These are phyloP conservation scores for Drosophila pullipes DNA, from an alignment of 2,888 invertebrate species.

Conservation along the genomic window DNA sequence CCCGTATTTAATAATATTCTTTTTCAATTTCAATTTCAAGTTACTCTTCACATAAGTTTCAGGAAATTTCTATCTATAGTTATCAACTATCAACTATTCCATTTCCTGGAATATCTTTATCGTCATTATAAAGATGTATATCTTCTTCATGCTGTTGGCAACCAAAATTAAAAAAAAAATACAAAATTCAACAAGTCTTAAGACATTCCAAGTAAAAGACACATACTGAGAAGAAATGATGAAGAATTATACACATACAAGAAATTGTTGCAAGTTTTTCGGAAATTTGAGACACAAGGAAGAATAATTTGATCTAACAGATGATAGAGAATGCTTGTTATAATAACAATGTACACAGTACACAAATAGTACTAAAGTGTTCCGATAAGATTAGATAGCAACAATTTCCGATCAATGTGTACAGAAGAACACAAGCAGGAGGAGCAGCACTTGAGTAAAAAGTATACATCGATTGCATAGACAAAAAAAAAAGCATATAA, in stretches of 20 bases:
- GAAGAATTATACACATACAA: neutral
- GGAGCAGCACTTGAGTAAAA: too few relatives aligned
- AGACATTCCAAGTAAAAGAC: neutral
- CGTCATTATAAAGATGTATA: too few relatives aligned
- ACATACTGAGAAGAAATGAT: neutral
- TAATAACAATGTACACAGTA: neutral
- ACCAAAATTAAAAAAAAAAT: too few relatives aligned
- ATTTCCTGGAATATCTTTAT: neutral
- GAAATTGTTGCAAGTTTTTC: neutral
- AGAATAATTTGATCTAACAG: conserved; percentile 34
- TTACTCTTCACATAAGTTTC: neutral
- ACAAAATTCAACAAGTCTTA: neutral
- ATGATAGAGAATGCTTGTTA: conserved; percentile 46
- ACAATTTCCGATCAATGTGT: neutral
- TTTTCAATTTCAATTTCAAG: neutral
- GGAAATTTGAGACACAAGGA: neutral
- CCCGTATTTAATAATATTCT: neutral
- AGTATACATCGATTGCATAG: conserved; percentile 17
- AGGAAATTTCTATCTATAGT: neutral
- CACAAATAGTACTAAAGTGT: conserved; percentile 24
- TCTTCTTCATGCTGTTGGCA: too few relatives aligned
- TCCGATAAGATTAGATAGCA: conserved; percentile 43
- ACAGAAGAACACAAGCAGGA: neutral
- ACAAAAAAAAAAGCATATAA: neutral
- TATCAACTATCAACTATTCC: neutral